Percentiles rank a stretch among this genome's conserved stretches.
Evolutionary conservation across 1,140 invertebrate species (phyloP).

Genomic region (Conus ventricosus): DNA sequence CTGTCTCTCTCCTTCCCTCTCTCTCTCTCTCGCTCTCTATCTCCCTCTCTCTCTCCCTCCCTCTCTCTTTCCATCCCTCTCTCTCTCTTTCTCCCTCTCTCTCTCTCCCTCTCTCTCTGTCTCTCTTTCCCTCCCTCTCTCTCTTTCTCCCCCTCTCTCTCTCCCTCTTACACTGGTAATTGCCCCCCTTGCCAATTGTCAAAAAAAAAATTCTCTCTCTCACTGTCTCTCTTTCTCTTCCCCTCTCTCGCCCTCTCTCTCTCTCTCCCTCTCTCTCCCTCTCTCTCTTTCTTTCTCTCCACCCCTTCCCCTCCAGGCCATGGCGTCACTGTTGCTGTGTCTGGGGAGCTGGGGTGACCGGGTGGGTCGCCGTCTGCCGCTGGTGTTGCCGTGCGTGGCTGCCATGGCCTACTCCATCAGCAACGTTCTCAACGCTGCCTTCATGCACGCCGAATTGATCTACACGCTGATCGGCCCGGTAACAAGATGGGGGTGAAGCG

Average conservation of each 20-base stretch:
- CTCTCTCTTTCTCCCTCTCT: too few relatives aligned
- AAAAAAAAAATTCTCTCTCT: too few relatives aligned
- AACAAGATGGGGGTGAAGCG: neutral
- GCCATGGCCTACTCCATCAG: constrained; percentile 86
- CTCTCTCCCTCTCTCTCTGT: too few relatives aligned
- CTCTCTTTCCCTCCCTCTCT: too few relatives aligned
- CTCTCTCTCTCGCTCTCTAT: too few relatives aligned
- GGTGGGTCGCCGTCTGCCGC: constrained; percentile 88
- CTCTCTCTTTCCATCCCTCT: too few relatives aligned
- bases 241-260: neutral
- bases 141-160: too few relatives aligned
- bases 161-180: too few relatives aligned
- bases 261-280: neutral
- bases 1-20: too few relatives aligned
- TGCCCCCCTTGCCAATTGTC: too few relatives aligned
- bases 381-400: constrained; percentile 87
- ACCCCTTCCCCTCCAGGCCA: constrained; percentile 49
- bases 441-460: constrained; percentile 55
- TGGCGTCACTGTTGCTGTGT: constrained; percentile 70
- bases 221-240: neutral
- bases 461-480: constrained; percentile 71
- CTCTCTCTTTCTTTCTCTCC: neutral
- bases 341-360: constrained; percentile 82
- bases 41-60: too few relatives aligned
- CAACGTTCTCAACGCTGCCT: constrained; percentile 83